Base-by-base conservation (phyloP, 2,888 invertebrate species). In the Polietes domitor region DNA sequence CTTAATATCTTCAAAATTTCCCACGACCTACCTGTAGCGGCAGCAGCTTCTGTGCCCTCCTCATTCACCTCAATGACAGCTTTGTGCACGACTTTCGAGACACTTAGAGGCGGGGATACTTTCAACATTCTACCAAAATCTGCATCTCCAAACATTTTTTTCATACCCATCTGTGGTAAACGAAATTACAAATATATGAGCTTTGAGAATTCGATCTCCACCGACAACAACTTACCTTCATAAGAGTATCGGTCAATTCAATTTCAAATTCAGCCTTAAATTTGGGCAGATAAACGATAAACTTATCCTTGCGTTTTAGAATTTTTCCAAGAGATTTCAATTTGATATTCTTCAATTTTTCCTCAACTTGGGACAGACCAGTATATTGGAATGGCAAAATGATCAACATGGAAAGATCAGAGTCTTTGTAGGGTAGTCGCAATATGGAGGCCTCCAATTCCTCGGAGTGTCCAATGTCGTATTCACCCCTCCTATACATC, bases 331-430 rank as follows among this genome's bases (percentile, higher is more conserved):
- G 9, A 0, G 1, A 0, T 9, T 37, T 9, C 41, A 96, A 88
- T 61, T 94, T 93, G 43, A 94, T 91, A 1, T 89, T 89, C 0
- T 93, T 93, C 68, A 97, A 88, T 87, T 95, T 95, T 2, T 92
- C 86, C 87, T 96, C 94, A 61, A 97, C 89, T 0, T 92, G 92
- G 1, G 91, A 86, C 53, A 97, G 93, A 0, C 97, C 97, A 73
- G 94, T 93, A 24, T 94, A 92, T 61, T 94, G 93, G 68, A 95
- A 93, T 0, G 98, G 97, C 82, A 97, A 92, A 73, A 97, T 92
- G 21, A 97, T 93, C 0, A 97, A 89, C 96, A 97, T 95, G 86
- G 95, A 95, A 10, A 96, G 91, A 76, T 95, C 93, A 0, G 93
- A 93, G 55, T 95, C 95, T 82, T 93, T 92, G 89, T 97, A 98